phyloP scores from a whole-genome alignment of 2,888 invertebrate species.

The Zelleria hepariella region DNA sequence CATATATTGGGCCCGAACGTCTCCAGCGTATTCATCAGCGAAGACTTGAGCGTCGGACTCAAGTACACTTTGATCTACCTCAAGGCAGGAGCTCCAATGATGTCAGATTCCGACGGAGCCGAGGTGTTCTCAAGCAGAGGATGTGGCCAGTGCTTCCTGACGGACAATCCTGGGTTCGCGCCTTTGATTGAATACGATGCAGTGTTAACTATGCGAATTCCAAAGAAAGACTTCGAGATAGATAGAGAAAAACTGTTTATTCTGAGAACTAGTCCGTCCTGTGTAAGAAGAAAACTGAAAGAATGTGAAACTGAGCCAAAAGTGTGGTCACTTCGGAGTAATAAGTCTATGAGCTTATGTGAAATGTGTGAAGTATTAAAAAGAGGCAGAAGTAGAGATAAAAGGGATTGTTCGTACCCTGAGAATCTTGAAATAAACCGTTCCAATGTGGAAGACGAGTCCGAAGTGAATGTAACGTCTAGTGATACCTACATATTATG shows the following conservation, averaged over 20 bases:
- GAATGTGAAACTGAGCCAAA: slow-evolving; percentile 31
- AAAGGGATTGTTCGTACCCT: neutral
- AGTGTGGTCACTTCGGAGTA: slow-evolving; percentile 23
- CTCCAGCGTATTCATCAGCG: slow-evolving; percentile 29
- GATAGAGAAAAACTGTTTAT: neutral
- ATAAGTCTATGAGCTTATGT: slow-evolving; percentile 24
- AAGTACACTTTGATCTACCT: slow-evolving; percentile 38
- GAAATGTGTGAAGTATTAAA: slow-evolving; percentile 22
- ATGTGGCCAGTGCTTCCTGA: slow-evolving; percentile 40
- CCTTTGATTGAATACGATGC: slow-evolving; percentile 43
- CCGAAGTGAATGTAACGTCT: no score
- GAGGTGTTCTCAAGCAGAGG: slow-evolving; percentile 27
- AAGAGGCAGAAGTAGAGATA: slow-evolving; percentile 8
- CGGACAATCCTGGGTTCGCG: slow-evolving; percentile 42
- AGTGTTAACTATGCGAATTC: slow-evolving; percentile 25
- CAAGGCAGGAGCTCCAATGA: slow-evolving; percentile 23
- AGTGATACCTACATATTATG: no score
- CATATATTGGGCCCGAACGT: slow-evolving; percentile 25
- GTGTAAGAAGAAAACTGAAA: slow-evolving; percentile 29
- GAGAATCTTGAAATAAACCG: no score
- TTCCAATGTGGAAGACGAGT: no score
- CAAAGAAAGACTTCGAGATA: neutral
- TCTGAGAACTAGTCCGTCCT: slow-evolving; percentile 24
- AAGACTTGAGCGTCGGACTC: slow-evolving; percentile 32
- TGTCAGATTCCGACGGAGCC: slow-evolving; percentile 34